A percentile compares a stretch with the other conserved stretches of the same genome.
phyloP scores from a whole-genome alignment of 2,888 invertebrate species.

The Girardia tigrina region DNA sequence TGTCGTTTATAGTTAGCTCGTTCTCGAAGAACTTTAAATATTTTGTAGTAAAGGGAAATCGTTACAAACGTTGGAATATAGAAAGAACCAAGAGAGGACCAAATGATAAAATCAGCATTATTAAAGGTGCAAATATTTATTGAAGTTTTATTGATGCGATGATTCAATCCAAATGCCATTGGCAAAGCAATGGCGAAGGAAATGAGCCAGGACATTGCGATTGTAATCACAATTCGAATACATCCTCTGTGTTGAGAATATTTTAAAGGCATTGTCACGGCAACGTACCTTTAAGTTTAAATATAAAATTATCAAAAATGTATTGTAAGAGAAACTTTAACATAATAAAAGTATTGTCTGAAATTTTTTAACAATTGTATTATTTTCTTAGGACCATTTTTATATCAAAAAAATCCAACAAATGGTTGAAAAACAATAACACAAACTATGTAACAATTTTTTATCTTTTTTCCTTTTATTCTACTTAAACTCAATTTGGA shows the following conservation, averaged over 20 bases:
- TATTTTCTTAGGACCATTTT: too few relatives aligned
- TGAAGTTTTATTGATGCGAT: slow-evolving; percentile 38
- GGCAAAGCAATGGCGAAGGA: slow-evolving; percentile 86
- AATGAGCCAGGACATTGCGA: slow-evolving; percentile 85
- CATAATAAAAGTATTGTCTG: too few relatives aligned
- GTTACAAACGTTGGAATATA: slow-evolving; percentile 96
- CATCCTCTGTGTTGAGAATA: slow-evolving; percentile 91
- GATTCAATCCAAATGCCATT: slow-evolving; percentile 70
- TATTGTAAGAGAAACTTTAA: too few relatives aligned
- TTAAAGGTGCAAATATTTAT: slow-evolving; percentile 68
- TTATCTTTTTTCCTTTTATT: too few relatives aligned
- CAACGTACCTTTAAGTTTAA: slow-evolving; percentile 62
- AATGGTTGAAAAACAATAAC: too few relatives aligned
- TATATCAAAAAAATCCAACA: too few relatives aligned
- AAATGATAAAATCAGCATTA: slow-evolving; percentile 91
- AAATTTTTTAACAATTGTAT: too few relatives aligned
- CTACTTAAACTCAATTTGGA: too few relatives aligned
- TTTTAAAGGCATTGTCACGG: slow-evolving; percentile 93
- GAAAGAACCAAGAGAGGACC: slow-evolving; percentile 91
- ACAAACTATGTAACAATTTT: too few relatives aligned
- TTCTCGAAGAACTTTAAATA: slow-evolving; percentile 67
- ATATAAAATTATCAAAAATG: too few relatives aligned
- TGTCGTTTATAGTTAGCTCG: slow-evolving; percentile 41
- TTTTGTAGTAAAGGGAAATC: slow-evolving; percentile 90
- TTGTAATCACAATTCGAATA: slow-evolving; percentile 74